Conservation (phyloP, 2,797 vertebrate species). For the Serranus cabrilla region DNA sequence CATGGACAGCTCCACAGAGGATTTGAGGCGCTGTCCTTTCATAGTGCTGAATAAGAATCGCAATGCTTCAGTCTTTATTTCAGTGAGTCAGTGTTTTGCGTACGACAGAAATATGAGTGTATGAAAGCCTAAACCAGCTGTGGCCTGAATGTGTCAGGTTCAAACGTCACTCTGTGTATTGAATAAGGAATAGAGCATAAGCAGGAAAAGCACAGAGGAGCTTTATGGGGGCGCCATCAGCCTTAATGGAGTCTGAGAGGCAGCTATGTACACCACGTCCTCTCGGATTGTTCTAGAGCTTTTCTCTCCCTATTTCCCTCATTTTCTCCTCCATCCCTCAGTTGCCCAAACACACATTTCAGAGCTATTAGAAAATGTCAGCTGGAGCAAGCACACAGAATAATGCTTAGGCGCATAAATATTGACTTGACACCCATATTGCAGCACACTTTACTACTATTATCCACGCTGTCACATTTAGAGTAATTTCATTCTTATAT, state of each 20-base stretch:
- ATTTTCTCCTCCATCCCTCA: slow-evolving; percentile 51
- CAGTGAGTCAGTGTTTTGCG: slow-evolving; percentile 54
- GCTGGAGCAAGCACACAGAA: slow-evolving; percentile 46
- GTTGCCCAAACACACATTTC: slow-evolving; percentile 72
- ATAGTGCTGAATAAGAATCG: slow-evolving; percentile 51
- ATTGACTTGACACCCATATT: slow-evolving; percentile 62
- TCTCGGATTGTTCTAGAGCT: slow-evolving; percentile 61
- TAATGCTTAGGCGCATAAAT: slow-evolving; percentile 52
- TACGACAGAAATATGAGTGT: slow-evolving; percentile 64
- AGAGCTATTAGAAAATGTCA: slow-evolving; percentile 77
- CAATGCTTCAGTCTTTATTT: slow-evolving; percentile 50
- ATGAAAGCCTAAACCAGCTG: slow-evolving; percentile 73
- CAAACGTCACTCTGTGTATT: slow-evolving; percentile 71
- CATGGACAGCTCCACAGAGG: slow-evolving; percentile 58
- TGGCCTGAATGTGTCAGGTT: slow-evolving; percentile 82
- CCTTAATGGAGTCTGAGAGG: slow-evolving; percentile 78
- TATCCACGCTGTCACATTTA: slow-evolving; percentile 61
- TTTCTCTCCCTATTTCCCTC: slow-evolving; percentile 35
- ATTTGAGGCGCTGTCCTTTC: slow-evolving; percentile 43
- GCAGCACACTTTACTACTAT: slow-evolving; percentile 56
- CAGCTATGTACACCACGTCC: slow-evolving; percentile 55
- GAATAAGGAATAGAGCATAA: slow-evolving; percentile 59
- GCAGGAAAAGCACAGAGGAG: slow-evolving; percentile 57
- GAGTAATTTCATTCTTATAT: slow-evolving; percentile 58
- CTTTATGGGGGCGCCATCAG: slow-evolving; percentile 73